Evolutionary conservation across 2,113 vertebrate genomes (phyloP), one percentile per base, ranked within the genome.

Genomic region (Arizona elegans): DNA sequence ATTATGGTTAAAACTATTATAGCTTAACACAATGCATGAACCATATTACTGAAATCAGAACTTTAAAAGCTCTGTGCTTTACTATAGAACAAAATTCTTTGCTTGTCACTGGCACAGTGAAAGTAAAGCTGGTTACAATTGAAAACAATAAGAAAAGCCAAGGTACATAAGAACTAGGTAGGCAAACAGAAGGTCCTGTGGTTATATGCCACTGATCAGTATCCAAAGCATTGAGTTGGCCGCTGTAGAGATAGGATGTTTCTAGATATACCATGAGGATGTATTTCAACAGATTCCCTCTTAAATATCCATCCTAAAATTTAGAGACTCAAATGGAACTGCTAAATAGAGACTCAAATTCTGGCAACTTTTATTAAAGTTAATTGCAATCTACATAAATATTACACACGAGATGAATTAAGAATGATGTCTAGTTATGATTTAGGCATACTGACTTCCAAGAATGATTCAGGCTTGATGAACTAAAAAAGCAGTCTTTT

Each of bases 321-420:
- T 95, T 24, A 62, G 1, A 8, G 5, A 70, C 29, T n/a, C 12
- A 70, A 15, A 70, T 70, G 62, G 4, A 70, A 70, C n/a, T n/a
- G 62, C 11, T 70, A 70, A 70, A 88, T 92, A 65, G 9, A 23
- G 12, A 50, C 65, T 26, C 81, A 8, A 29, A 94, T 70, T 1
- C 53, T 53, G 91, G 29, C 9, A 89, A 93, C 89, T 38, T 19
- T 23, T 5, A 55, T 90, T 88, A 15, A 90, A 70, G 58, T 24
- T 9, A 53, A 62, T 89, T 85, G 70, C 55, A 62, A 86, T 86
- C 26, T 89, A 91, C 3, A 95, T 93, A 91, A 75, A 62, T 3
- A 13, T 92, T 55, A 55, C 1, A 92, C 12, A 59, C n/a, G 47
- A 65, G 12, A 8, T 43, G 70, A 89, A 47, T 90, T 92, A 92